Base-by-base conservation (phyloP, 2,888 invertebrate genomes). In the Omphaloscelis lunosa region DNA sequence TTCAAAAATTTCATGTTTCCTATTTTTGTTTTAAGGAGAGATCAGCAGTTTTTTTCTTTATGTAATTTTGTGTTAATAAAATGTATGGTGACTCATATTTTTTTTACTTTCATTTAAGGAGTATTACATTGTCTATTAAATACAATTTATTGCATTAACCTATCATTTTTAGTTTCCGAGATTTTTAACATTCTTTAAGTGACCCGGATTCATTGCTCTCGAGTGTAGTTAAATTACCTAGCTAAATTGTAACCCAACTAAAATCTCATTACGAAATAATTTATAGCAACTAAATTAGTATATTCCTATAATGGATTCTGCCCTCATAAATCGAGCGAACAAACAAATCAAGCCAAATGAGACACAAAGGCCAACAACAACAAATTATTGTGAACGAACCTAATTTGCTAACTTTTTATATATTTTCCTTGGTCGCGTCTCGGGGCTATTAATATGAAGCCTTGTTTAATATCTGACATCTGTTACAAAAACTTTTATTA, bases 401-500 rank as follows among this genome's bases (percentile, higher is more conserved):
- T 96, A 95, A 96, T 96, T 95, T 93, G 92, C 93, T 86, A 96
- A 96, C 94, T 96, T 96, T 95, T 96, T 95, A 95, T 95, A 95
- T 96, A 95, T 95, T 93, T 94, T 93, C 94, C 94, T 93, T 87
- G 93, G 94, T 93, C 92, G 93, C 93, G 92, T 95, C 95, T 93
- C 91, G 87, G 89, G 90, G 93, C 95, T 94, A 96, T 96, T 96
- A 96, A 96, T 96, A 94, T 95, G 95, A 94, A 93, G 92, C 93
- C 94, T 94, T 96, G 96, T 96, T 96, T 96, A 96, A 96, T 96
- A 96, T 96, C 95, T 95, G 96, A 96, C 96, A 96, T 96, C 96
- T 96, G 96, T 96, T 96, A 94, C 96, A 96, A 96, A 96, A 96
- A 96, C 96, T 96, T 96, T 96, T 96, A 96, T 96, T 96, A 96